Base-by-base conservation (phyloP, 2,888 invertebrate species). In the Dryomyza anilis region DNA sequence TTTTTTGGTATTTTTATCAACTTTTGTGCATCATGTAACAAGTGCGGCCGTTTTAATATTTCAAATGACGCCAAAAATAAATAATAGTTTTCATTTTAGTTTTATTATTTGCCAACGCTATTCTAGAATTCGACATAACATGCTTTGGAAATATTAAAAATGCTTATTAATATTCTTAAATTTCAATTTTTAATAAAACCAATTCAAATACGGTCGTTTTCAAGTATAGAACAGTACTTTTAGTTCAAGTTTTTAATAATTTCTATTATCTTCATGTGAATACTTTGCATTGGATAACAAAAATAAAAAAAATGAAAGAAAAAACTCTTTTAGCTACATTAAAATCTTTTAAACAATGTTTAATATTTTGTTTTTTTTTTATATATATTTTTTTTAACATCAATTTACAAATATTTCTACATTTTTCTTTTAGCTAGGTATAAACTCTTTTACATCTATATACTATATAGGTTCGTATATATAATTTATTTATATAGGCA, bases 21-120 rank as follows among this genome's bases (percentile, higher is more conserved):
- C 3, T 53, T 61, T 61, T 61, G 61, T 61, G 61, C 61, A 61
- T 21, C n/a, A 30, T 61, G 61, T 61, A 61, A 61, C 61, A 61
- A 61, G 61, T 61, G 61, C 61, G 61, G 61, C 61, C 43, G 23
- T 58, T 39, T 48, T n/a, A 23, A 25, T 12, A 30, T 48, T 48
- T 46, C 19, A 27, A 48, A 30, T 30, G 12, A 59, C 30, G n/a
- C 12, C 50, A 50, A 52, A 16, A 58, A n/a, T 30, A 19, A 58
- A 58, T 29, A 45, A 14, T 46, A 45, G 16, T 56, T 36, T 19
- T 39, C 23, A 56, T 33, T 12, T 14, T 2, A 36, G 19, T 55
- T 55, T 27, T 61, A 12, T 8, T 56, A 4, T 3, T 21, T 27
- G 21, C 36, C 16, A 36, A n/a, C 33, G 43, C 36, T 50, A n/a